phyloP scores from a whole-genome alignment of 2,797 vertebrate species.

The Enteromius anoplus region DNA sequence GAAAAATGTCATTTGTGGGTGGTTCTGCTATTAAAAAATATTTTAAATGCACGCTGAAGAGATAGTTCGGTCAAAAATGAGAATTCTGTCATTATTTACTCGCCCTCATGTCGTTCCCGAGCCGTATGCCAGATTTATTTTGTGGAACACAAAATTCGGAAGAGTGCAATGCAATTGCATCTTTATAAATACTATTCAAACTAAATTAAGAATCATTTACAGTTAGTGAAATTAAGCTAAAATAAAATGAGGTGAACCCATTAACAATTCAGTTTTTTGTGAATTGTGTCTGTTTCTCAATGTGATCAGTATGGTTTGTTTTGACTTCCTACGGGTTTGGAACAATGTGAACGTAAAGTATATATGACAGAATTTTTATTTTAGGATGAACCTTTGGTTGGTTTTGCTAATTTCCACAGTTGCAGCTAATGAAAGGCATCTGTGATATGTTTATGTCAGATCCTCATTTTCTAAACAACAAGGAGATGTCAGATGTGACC shows the following conservation, averaged over 20 bases:
- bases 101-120: not conserved
- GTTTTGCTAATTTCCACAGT: not conserved
- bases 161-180: not conserved
- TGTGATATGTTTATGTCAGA: slow-evolving; percentile 66
- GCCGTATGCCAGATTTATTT: no score
- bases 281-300: not conserved
- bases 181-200: not conserved
- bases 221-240: not conserved
- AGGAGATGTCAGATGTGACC: slow-evolving; percentile 84
- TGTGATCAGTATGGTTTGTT: no score
- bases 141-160: not conserved
- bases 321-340: not conserved
- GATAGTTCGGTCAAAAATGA: not conserved
- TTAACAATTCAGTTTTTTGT: not conserved
- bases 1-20: slow-evolving; percentile 12
- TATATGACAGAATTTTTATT: slow-evolving; percentile 1
- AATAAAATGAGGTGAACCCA: not conserved
- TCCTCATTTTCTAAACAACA: slow-evolving; percentile 82
- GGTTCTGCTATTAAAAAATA: slow-evolving; percentile 68
- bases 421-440: not conserved
- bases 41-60: slow-evolving; percentile 9
- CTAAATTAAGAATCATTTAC: not conserved
- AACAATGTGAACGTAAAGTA: not conserved
- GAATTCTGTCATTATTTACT: not conserved
- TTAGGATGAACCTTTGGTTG: not conserved